Percentiles rank a stretch among this genome's conserved stretches.
Conservation (phyloP, 2,113 vertebrate genomes). For the Bettongia penicillata region DNA sequence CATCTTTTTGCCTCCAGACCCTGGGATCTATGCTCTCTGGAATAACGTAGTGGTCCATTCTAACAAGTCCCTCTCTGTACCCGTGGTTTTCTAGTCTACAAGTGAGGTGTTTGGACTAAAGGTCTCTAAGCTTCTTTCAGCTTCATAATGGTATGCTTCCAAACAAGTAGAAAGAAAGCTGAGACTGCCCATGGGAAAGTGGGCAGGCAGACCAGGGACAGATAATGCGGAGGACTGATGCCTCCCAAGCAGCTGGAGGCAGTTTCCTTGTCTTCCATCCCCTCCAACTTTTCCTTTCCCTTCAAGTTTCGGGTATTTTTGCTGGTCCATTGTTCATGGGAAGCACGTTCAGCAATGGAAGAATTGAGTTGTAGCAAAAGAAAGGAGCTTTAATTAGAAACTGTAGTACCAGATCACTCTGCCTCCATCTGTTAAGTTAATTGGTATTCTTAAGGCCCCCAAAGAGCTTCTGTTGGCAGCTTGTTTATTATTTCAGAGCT, state of each 20-base stretch:
- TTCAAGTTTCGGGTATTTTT: background rate
- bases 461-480: background rate
- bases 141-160: background rate
- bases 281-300: background rate
- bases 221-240: background rate
- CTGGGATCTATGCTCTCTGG: background rate
- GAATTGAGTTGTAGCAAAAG: background rate
- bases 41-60: background rate
- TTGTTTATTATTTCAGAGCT: background rate
- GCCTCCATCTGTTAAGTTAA: background rate
- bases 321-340: background rate
- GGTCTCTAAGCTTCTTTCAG: background rate
- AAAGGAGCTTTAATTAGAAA: slow-evolving; percentile 3
- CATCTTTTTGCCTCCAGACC: background rate
- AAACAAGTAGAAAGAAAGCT: background rate
- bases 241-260: background rate
- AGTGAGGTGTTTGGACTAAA: background rate
- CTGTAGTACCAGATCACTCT: background rate
- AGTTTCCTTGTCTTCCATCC: background rate
- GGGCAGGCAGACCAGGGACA: background rate
- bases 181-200: background rate
- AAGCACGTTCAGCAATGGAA: background rate
- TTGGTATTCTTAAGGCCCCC: background rate
- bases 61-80: background rate
- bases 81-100: background rate